Evolutionary conservation across 2,888 invertebrate species (phyloP).

Genomic region (Polyommatus icarus): DNA sequence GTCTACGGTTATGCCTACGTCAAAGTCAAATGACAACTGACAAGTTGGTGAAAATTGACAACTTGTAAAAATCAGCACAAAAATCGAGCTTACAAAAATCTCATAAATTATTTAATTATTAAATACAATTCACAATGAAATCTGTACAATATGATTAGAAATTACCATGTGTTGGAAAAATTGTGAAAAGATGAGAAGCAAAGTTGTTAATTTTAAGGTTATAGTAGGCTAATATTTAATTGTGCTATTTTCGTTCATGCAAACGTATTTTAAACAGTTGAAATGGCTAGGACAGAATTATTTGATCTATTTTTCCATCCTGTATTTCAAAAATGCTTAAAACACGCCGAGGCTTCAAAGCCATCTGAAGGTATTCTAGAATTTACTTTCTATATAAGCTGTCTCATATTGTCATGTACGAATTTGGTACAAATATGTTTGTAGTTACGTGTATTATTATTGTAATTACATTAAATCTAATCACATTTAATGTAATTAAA

Average conservation of each 20-base stretch:
- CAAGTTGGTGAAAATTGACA: constrained; percentile 67
- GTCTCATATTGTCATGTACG: neutral
- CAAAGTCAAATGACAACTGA: constrained; percentile 41
- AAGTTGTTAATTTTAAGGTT: constrained; percentile 56
- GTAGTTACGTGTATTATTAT: neutral
- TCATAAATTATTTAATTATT: neutral
- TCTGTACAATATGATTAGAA: neutral
- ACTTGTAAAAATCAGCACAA: constrained; percentile 44
- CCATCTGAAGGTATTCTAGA: constrained; percentile 62
- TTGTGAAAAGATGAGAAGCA: constrained; percentile 14
- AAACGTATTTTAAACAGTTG: constrained; percentile 51
- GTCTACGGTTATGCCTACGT: neutral
- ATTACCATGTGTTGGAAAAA: constrained; percentile 6
- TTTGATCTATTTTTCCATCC: constrained; percentile 79
- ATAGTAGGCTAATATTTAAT: constrained; percentile 58
- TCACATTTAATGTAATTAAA: too few species aligned
- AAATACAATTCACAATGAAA: neutral
- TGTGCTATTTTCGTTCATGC: constrained; percentile 58
- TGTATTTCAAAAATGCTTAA: constrained; percentile 78
- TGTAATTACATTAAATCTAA: neutral
- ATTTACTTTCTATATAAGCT: neutral
- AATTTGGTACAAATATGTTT: neutral
- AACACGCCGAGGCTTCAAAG: constrained; percentile 69
- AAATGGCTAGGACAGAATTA: constrained; percentile 76
- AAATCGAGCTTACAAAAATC: constrained; percentile 2